These are phyloP conservation scores for Dicaeum eximium DNA, from an alignment of 2,113 vertebrate species.

Conservation along the genomic window DNA sequence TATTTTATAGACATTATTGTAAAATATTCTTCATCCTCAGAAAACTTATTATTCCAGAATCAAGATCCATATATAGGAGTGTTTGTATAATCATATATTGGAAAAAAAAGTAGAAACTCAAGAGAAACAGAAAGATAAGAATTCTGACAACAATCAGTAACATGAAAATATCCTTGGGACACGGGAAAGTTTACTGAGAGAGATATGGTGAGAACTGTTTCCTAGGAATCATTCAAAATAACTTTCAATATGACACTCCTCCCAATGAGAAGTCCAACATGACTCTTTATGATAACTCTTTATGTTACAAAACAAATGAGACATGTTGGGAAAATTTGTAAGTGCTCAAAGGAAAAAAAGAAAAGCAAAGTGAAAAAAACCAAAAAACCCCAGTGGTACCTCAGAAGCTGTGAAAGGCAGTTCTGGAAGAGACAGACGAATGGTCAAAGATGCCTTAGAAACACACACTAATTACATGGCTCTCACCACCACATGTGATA, in stretches of 20 bases:
- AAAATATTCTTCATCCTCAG: not conserved
- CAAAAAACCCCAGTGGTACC: not conserved
- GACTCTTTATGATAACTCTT: not conserved
- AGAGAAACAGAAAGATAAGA: not conserved
- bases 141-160: not conserved
- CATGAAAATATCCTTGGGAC: not conserved
- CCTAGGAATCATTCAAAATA: not conserved
- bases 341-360: not conserved
- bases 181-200: not conserved
- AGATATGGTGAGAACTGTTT: not conserved
- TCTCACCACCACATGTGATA: slow-evolving; percentile 26
- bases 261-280: not conserved
- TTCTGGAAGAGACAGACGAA: not conserved
- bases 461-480: not conserved
- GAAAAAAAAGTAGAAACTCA: not conserved
- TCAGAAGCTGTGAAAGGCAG: not conserved
- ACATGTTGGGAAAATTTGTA: not conserved
- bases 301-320: not conserved
- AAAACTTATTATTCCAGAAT: not conserved
- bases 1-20: not conserved
- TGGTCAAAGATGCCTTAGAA: not conserved
- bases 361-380: rapidly evolving
- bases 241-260: not conserved
- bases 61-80: not conserved
- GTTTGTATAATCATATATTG: not conserved